Conservation (phyloP, 2,113 vertebrate species). For the Connochaetes taurinus region DNA sequence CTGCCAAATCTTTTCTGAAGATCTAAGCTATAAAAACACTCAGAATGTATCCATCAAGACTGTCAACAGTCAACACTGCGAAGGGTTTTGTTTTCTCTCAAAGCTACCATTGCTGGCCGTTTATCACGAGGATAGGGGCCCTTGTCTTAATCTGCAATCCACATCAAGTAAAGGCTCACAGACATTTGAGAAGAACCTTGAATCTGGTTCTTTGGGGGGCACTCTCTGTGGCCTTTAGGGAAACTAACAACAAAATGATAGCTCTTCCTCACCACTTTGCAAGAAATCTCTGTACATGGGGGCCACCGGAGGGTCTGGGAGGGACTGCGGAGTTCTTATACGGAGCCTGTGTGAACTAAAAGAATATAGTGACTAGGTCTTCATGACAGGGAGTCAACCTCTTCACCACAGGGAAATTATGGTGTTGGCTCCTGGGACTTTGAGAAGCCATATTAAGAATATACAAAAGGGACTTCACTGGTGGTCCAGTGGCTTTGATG, state of each 20-base stretch:
- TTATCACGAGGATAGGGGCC: conserved; percentile 66
- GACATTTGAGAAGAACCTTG: background rate
- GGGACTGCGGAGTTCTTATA: background rate
- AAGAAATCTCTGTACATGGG: background rate
- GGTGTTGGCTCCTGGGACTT: background rate
- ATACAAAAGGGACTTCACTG: background rate
- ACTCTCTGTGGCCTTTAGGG: background rate
- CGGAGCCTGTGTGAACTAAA: background rate
- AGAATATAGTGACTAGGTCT: background rate
- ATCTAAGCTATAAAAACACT: conserved; percentile 73
- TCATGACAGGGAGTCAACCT: background rate
- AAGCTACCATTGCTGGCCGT: conserved; percentile 61
- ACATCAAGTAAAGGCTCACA: conserved; percentile 35
- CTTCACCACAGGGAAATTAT: background rate
- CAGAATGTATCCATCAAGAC: conserved; percentile 67
- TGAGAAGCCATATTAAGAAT: background rate
- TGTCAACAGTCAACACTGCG: conserved; percentile 68
- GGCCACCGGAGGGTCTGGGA: background rate
- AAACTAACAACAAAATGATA: background rate
- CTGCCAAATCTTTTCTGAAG: conserved; percentile 77
- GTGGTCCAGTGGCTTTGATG: background rate
- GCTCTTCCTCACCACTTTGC: background rate
- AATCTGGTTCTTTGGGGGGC: background rate
- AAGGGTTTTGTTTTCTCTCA: conserved; percentile 72
- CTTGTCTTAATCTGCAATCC: conserved; percentile 53